A percentile compares a stretch with the other conserved stretches of the same genome.
Evolutionary conservation across 2,888 invertebrate genomes (phyloP).

Genomic region (Caenorhabditis doughertyi): DNA sequence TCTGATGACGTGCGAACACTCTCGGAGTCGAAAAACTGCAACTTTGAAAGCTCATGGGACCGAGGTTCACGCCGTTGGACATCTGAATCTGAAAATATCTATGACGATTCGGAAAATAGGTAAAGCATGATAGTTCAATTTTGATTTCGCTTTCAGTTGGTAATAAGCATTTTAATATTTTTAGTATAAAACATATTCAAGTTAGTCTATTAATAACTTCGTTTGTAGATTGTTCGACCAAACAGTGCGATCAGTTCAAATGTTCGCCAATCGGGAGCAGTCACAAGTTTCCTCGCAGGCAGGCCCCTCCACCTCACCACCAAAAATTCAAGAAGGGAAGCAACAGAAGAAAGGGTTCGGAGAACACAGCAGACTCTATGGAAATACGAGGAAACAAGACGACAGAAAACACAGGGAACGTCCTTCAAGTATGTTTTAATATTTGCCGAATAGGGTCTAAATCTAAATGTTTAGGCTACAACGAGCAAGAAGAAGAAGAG

Average conservation of each 20-base stretch:
- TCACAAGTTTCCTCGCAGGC: slow-evolving; percentile 15
- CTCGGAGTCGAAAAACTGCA: slow-evolving; percentile 39
- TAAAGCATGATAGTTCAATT: too few relatives aligned
- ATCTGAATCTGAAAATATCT: slow-evolving; percentile 33
- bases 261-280: slow-evolving; percentile 10
- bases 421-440: slow-evolving; percentile 1
- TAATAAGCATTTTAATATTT: too few relatives aligned
- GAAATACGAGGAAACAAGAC: not conserved
- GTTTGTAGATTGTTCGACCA: slow-evolving; percentile 31
- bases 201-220: too few relatives aligned
- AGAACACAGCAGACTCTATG: not conserved
- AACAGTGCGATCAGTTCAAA: slow-evolving; percentile 27
- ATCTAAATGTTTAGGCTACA: slow-evolving; percentile 16
- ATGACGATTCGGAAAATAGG: slow-evolving; percentile 43
- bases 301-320: slow-evolving; percentile 27
- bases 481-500: slow-evolving; percentile 39
- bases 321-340: slow-evolving; percentile 21
- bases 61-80: not conserved
- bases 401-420: slow-evolving; percentile 27
- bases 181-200: too few relatives aligned
- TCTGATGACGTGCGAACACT: slow-evolving; percentile 16
- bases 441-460: not conserved
- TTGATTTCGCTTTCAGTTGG: too few relatives aligned
- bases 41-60: slow-evolving; percentile 5
- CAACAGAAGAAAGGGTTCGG: slow-evolving; percentile 31